Base-by-base conservation (phyloP, 2,888 invertebrate genomes). In the Drosophila meridionalis region DNA sequence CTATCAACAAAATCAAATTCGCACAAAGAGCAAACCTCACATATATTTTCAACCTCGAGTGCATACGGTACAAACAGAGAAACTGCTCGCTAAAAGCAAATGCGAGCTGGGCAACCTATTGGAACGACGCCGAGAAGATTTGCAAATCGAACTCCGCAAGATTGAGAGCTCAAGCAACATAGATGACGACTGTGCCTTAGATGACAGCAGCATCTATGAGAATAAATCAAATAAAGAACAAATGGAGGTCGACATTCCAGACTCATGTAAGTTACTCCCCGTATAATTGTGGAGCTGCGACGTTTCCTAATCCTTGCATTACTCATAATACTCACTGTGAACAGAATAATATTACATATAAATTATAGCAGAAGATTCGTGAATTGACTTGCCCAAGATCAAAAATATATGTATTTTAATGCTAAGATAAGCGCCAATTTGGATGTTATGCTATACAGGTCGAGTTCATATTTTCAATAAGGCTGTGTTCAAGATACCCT, bases 11-110 rank as follows among this genome's bases (percentile, higher is more conserved):
- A 95, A 97, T 92, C 98, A 97, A 91, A 98, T 99, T 83, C 95
- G 96, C 89, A 99, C 99, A 0, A 97, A 96, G 92, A 94, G 97
- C 0, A 96, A 96, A 89, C 99, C 99, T 2, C 95, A 96, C 71
- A 94, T 99, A 69, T 98, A 97, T 94, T 99, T 96, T 94, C 93
- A 97, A 86, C 99, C 99, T 0, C 96, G 97, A 91, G 95, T 95
- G 78, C 95, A 97, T 93, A 95, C 95, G 55, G 95, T 95, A 4
- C 95, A 95, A 73, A 95, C 96, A 5, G 95, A 95, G 75, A 95
- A 96, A 78, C 94, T 96, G 69, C 93, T 97, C 58, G 94, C 94
- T 28, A 94, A 95, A 36, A 96, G 95, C 82, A 95, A 95, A 92
- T 48, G 6, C 20, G 83, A 85, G 26, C 34, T 88, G 2, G 78